These are phyloP conservation scores for Boulengeromyrus knoepffleri DNA, from an alignment of 2,113 vertebrate species.

Conservation along the genomic window DNA sequence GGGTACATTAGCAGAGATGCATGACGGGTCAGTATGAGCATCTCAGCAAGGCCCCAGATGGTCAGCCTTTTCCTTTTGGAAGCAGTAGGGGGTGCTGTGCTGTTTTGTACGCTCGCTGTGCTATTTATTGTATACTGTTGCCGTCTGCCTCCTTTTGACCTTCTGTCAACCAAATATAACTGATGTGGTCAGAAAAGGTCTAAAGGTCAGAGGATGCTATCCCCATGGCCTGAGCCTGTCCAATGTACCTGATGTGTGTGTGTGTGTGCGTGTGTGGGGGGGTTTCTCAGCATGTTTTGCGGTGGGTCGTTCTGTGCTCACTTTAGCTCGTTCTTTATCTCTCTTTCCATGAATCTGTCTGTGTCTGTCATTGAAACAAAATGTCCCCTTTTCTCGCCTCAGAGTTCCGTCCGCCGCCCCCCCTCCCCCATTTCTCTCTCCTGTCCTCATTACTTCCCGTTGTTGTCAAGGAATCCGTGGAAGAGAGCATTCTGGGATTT, in stretches of 20 bases:
- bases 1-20: background rate
- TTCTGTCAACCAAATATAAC: slow-evolving; percentile 20
- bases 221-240: background rate
- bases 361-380: slow-evolving; percentile 1
- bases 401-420: background rate
- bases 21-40: background rate
- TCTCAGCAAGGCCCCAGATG: background rate
- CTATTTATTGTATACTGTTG: slow-evolving; percentile 4
- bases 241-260: background rate
- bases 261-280: background rate
- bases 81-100: background rate
- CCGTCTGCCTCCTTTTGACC: slow-evolving; percentile 24
- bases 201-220: slow-evolving; percentile 20
- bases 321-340: slow-evolving; percentile 6
- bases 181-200: slow-evolving; percentile 26
- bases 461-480: slow-evolving; percentile 41
- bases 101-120: slow-evolving; percentile 46
- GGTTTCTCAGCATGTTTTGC: background rate
- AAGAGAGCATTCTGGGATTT: slow-evolving; percentile 45
- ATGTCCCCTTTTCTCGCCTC: background rate
- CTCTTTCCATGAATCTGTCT: slow-evolving; percentile 11
- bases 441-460: slow-evolving; percentile 15
- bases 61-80: background rate
- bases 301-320: background rate
- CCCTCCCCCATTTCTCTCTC: slow-evolving; percentile 14